A percentile compares a stretch with the other conserved stretches of the same genome.
Evolutionary conservation across 1,140 invertebrate genomes (phyloP).

Genomic region (Camponotus pennsylvanicus): DNA sequence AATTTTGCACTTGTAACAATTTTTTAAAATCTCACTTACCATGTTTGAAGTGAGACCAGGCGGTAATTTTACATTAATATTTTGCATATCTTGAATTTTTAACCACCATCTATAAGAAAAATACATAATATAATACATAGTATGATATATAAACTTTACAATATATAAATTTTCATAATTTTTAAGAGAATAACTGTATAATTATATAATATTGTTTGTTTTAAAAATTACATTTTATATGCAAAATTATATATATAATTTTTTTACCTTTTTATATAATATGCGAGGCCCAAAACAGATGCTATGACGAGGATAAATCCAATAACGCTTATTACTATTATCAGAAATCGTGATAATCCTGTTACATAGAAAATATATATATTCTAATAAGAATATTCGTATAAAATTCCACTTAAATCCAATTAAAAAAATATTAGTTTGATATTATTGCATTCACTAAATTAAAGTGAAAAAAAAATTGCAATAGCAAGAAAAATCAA

Average conservation of each 20-base stretch:
- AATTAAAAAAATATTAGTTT: not conserved
- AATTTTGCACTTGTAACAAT: not conserved
- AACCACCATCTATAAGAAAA: conserved; percentile 84
- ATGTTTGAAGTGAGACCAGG: conserved; percentile 86
- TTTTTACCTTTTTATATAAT: conserved; percentile 81
- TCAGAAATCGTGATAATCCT: conserved; percentile 76
- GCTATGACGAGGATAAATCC: conserved; percentile 74
- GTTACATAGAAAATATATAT: conserved; percentile 28
- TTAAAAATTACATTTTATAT: not conserved
- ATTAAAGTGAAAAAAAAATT: not conserved
- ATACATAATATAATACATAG: not conserved
- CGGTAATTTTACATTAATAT: conserved; percentile 87
- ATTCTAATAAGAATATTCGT: conserved; percentile 41
- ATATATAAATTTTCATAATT: conserved; percentile 36
- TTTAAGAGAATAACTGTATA: not conserved
- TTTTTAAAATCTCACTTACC: conserved; percentile 70
- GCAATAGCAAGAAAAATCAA: not conserved
- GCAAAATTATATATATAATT: no score
- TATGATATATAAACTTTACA: conserved; percentile 5
- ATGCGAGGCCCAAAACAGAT: conserved; percentile 76
- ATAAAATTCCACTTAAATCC: no score
- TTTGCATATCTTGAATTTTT: conserved; percentile 86
- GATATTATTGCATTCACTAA: not conserved
- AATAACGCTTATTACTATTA: conserved; percentile 82
- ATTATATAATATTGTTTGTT: not conserved